A percentile compares a stretch with the other conserved stretches of the same genome.
Evolutionary conservation across 2,797 vertebrate genomes (phyloP).

Genomic region (Cossypha heuglini): DNA sequence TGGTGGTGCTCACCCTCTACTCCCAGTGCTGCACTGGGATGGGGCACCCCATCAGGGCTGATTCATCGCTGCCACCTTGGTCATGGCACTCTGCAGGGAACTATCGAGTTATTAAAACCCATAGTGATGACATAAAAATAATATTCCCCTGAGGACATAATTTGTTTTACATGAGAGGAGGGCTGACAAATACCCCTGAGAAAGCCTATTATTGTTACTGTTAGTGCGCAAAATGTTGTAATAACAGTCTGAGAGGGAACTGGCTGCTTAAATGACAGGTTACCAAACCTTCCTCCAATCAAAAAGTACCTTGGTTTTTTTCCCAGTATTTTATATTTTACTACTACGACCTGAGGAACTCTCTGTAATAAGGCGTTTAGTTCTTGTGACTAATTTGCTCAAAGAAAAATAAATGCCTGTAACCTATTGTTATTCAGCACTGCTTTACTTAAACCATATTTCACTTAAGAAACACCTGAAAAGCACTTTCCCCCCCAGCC

Average conservation of each 20-base stretch:
- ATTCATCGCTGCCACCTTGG: background rate
- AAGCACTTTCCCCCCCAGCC: accelerated
- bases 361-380: background rate
- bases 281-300: background rate
- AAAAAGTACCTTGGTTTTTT: background rate
- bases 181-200: background rate
- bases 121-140: background rate
- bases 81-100: background rate
- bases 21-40: background rate
- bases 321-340: background rate
- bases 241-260: background rate
- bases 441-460: background rate
- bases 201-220: background rate
- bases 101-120: background rate
- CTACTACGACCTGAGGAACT: background rate
- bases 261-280: background rate
- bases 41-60: background rate
- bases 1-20: background rate
- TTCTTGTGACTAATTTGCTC: background rate
- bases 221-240: background rate
- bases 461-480: background rate
- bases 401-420: background rate
- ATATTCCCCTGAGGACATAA: background rate
- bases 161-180: background rate
- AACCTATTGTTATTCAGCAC: background rate